phyloP scores from a whole-genome alignment of 2,113 vertebrate species.

The Motacilla alba region DNA sequence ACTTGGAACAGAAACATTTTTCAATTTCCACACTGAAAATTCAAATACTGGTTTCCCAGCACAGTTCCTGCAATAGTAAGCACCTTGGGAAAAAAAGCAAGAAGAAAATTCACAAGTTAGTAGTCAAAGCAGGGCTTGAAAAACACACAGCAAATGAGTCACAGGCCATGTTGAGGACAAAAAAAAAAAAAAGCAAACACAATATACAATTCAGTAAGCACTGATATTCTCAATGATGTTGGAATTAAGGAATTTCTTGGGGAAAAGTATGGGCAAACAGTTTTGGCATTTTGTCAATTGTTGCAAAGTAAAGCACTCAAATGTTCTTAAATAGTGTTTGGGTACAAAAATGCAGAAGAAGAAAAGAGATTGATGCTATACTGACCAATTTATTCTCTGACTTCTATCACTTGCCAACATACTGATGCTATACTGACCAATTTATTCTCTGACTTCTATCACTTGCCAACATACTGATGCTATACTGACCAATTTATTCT shows the following conservation, averaged over 20 bases:
- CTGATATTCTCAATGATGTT: neutral
- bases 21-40: neutral
- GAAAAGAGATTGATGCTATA: neutral
- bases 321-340: neutral
- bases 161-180: neutral
- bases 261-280: neutral
- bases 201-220: neutral
- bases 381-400: neutral
- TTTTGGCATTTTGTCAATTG: neutral
- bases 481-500: neutral
- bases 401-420: neutral
- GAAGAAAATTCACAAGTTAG: neutral
- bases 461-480: neutral
- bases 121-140: neutral
- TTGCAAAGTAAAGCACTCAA: neutral
- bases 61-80: neutral
- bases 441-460: neutral
- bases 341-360: neutral
- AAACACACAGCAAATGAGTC: neutral
- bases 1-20: neutral
- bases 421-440: neutral
- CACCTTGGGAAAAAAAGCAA: neutral
- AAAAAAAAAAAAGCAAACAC: neutral
- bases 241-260: neutral
- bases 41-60: neutral